Base-by-base conservation (phyloP, 2,888 invertebrate species). In the Philereme transversata region DNA sequence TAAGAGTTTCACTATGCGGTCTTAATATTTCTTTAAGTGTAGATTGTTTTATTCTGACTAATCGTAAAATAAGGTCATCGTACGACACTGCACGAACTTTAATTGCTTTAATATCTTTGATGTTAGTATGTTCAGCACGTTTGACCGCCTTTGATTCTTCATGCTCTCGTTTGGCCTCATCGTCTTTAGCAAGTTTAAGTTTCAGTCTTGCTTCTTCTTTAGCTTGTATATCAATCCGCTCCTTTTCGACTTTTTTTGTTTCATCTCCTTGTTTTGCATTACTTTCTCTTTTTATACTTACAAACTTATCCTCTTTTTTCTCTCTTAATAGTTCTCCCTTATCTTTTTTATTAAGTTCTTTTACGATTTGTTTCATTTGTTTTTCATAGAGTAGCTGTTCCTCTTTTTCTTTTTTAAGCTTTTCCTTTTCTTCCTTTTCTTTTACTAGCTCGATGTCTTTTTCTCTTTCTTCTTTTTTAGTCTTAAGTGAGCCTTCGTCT, bases 21-120 rank as follows among this genome's bases (percentile, higher is more conserved):
- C 22, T 22, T 22, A 22, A 22, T 22, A 22, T 22, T 22, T 22
- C 22, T 22, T 22, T 22, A 22, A 2, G 22, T 22, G 44, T 46
- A 43, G 64, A 45, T 69, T 82, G 74, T 64, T 76, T 82, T 36
- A 81, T 22, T 73, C 65, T 73, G 0, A 83, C 74, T 64, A 83
- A 69, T 40, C 65, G 51, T 65, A 80, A 69, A 58, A 83, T 76
- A 5, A 76, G 44, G 49, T 82, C 73, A 41, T 81, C 78, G 11
- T 60, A n/a, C 4, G 81, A 79, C 4, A 67, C 40, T 35, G 61
- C 69, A 46, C 41, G 60, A 5, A 78, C n/a, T 64, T 76, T 79
- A 11, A 80, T 64, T 60, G 78, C 55, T 60, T 67, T 64, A 4
- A 78, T 64, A 0, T 60, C 55, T 43, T 55, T 60, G 9, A 51